These are phyloP conservation scores for Sepiola atlantica DNA, from an alignment of 2,888 invertebrate genomes.

Conservation along the genomic window DNA sequence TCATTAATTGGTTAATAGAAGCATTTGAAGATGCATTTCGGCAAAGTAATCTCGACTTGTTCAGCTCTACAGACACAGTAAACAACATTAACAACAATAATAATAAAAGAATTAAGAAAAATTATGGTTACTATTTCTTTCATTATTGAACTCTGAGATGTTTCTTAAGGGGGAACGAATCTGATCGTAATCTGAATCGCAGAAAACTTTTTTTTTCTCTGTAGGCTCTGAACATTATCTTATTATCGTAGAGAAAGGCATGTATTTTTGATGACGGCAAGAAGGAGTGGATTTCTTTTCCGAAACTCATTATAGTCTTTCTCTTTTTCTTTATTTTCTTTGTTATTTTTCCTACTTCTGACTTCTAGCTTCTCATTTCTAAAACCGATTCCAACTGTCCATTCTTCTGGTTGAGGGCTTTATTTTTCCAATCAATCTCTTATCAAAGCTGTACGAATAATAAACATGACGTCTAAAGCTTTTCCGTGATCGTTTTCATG, in stretches of 20 bases:
- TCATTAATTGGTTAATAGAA: conserved; percentile 24
- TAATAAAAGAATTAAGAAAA: background rate
- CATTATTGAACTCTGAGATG: conserved; percentile 32
- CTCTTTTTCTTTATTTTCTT: background rate
- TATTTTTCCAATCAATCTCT: background rate
- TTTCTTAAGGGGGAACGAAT: conserved; percentile 9
- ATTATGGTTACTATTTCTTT: background rate
- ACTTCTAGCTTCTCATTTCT: conserved; percentile 3
- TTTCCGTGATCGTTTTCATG: background rate
- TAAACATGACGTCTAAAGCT: background rate
- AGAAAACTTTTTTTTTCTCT: background rate
- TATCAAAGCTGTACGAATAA: background rate
- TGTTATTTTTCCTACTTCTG: background rate
- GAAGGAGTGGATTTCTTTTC: background rate
- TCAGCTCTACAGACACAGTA: background rate
- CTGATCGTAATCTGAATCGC: background rate
- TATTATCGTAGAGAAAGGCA: background rate
- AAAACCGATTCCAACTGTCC: background rate
- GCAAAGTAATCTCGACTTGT: background rate
- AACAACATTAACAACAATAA: background rate
- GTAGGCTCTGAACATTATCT: background rate
- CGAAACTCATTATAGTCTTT: background rate
- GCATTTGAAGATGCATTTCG: background rate
- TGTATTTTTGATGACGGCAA: background rate
- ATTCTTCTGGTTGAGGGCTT: background rate